Conservation (phyloP, 1,140 invertebrate genomes). For the Drosophila littoralis region DNA sequence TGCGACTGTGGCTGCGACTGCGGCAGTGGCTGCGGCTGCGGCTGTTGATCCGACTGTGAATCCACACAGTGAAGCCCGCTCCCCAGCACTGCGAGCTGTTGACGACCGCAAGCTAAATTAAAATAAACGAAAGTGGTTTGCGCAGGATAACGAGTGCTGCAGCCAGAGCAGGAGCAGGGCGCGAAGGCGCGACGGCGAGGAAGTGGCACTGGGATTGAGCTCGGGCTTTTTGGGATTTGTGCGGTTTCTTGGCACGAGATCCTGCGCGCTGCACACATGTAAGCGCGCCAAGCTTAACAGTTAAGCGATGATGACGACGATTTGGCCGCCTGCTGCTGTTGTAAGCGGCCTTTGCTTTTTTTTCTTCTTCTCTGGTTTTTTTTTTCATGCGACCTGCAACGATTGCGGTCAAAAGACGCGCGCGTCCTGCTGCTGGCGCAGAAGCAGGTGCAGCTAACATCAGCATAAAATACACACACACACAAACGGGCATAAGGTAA, state of each 20-base stretch:
- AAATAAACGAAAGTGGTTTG: slow-evolving; percentile 82
- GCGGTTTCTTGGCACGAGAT: slow-evolving; percentile 63
- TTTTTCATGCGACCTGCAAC: slow-evolving; percentile 42
- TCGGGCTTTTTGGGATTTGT: slow-evolving; percentile 52
- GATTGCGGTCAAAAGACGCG: slow-evolving; percentile 81
- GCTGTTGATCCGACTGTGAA: neutral
- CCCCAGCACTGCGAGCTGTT: neutral
- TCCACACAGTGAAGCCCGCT: slow-evolving; percentile 1
- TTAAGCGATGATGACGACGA: slow-evolving; percentile 47
- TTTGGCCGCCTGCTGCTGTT: slow-evolving; percentile 34
- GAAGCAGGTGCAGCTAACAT: slow-evolving; percentile 35
- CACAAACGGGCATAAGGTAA: slow-evolving; percentile 21
- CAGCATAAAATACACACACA: slow-evolving; percentile 15
- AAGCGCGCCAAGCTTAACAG: slow-evolving; percentile 71
- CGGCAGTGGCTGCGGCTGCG: neutral
- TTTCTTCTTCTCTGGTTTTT: slow-evolving; percentile 23
- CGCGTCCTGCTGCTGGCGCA: slow-evolving; percentile 65
- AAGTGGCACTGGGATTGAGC: neutral
- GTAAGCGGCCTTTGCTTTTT: slow-evolving; percentile 57
- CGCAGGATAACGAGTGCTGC: slow-evolving; percentile 57
- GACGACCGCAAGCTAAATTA: slow-evolving; percentile 75
- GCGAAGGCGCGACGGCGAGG: neutral
- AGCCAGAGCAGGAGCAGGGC: slow-evolving; percentile 6
- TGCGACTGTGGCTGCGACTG: slow-evolving; percentile 6
- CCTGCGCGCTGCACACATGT: slow-evolving; percentile 30